Evolutionary conservation across 2,113 vertebrate species (phyloP), one percentile per base, ranked within the genome.

Genomic region (Macroglossus sobrinus): DNA sequence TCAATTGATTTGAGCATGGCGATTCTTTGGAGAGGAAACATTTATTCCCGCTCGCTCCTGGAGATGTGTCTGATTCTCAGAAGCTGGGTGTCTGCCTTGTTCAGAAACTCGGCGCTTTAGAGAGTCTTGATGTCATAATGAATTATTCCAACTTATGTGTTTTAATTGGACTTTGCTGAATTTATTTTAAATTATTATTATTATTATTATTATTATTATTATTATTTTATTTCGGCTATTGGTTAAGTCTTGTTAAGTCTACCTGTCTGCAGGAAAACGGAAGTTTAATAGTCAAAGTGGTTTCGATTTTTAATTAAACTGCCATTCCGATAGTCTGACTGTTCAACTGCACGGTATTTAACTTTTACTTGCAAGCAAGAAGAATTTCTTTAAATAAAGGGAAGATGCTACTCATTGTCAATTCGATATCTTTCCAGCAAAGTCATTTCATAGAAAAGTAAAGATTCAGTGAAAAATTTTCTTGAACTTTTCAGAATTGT

Each of bases 241-340:
- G 50, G 6, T 87, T 76, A 84, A 89, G 72, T 78, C 24, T n/a
- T 90, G 26, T 84, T 69, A 71, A 28, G 24, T 93, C 28, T 87
- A 0, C 18, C 85, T 16, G 40, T 72, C n/a, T 96, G 5, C 79
- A 82, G 76, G 50, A 33, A 71, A 68, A 61, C 45, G 26, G 40
- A 81, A 84, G 21, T 57, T 89, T 64, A 78, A 50, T 66, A 69
- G 26, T 75, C 33, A 84, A 26, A 84, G 59, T 84, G 8, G 19
- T 88, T 75, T 81, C 59, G 9, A 66, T 40, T 88, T 95, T 92
- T 84, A 94, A 69, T 87, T 64, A 76, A 75, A 89, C 53, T 89
- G 53, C 50, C 28, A 85, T 74, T 82, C 91, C 61, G 28, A 16
- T 95, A 61, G 6, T 74, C 71, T 92, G 76, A 55, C 35, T 84